Base-by-base conservation (phyloP, 2,888 invertebrate genomes). In the Tachina fera region DNA sequence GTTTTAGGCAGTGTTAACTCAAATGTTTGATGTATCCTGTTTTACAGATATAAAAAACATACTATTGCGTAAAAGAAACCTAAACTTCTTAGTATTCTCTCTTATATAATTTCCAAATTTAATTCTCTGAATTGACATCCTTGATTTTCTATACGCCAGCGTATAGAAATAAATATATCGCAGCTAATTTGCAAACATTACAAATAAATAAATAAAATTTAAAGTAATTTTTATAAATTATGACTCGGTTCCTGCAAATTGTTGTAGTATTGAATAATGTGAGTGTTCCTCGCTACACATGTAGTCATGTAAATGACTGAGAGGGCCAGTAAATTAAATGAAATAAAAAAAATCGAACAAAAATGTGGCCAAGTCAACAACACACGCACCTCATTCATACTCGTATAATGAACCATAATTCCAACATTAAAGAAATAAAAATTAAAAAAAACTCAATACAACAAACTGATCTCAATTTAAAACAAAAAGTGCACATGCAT, bases 241-340 rank as follows among this genome's bases (percentile, higher is more conserved):
- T 80, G 61, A 72, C 41, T 65, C 43, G 47, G 19, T 76, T 76
- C 41, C 67, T 39, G 71, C 22, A 76, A 76, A 86, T 63, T 76
- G 79, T 61, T 86, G 86, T 86, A 68, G 65, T 68, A 83, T 83
- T 83, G 79, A 83, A 83, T 72, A 67, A 86, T 86, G 76, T 76
- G 67, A 81, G 72, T 85, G 75, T 86, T 79, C 41, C 53, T 56
- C 19, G 19, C 19, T 79, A 86, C 86, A 83, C 79, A 86, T 80
- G 79, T 83, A 76, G 51, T 83, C 83, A 83, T 86, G 83, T 86
- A 86, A 86, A 80, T 76, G 76, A 67, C 79, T 76, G 71, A 79
- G 72, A 80, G 86, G 67, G 72, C 13, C 79, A 86, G 53, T 86
- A 86, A 83, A 86, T 86, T 83, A 86, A 83, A 45, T 76, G 22